Conservation (phyloP, 2,113 vertebrate species). For the Paradisaea rubra region DNA sequence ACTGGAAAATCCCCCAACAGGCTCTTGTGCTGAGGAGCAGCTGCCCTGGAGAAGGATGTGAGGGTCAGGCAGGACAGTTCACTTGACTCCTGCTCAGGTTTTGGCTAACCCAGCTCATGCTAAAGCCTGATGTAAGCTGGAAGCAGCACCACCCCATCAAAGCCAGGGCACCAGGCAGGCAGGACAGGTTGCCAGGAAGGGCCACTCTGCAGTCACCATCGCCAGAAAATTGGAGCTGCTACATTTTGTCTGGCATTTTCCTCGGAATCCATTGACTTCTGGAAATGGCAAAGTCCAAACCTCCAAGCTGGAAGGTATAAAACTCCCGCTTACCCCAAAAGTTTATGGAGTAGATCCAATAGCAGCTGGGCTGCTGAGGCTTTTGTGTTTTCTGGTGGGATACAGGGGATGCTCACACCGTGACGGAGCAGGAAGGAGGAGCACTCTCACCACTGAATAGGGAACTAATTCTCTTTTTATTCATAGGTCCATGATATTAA, state of each 20-base stretch:
- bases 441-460: not conserved
- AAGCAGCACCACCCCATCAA: not conserved
- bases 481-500: not conserved
- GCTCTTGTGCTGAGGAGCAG: not conserved
- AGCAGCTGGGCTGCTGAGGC: not conserved
- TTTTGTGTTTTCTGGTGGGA: not conserved
- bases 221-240: not conserved
- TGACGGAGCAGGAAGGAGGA: not conserved
- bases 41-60: not conserved
- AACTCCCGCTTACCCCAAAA: not conserved
- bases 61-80: not conserved
- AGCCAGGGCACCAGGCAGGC: not conserved
- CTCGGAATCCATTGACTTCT: not conserved
- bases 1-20: not conserved
- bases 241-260: not conserved
- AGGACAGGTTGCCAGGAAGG: not conserved
- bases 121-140: not conserved
- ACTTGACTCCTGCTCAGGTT: not conserved
- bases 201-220: not conserved
- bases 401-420: accelerated
- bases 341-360: not conserved
- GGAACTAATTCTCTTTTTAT: not conserved
- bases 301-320: not conserved
- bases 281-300: not conserved
- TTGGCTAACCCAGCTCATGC: not conserved